A percentile compares a stretch with the other conserved stretches of the same genome.
phyloP scores from a whole-genome alignment of 1,140 invertebrate species.

The Luehdorfia chinensis region DNA sequence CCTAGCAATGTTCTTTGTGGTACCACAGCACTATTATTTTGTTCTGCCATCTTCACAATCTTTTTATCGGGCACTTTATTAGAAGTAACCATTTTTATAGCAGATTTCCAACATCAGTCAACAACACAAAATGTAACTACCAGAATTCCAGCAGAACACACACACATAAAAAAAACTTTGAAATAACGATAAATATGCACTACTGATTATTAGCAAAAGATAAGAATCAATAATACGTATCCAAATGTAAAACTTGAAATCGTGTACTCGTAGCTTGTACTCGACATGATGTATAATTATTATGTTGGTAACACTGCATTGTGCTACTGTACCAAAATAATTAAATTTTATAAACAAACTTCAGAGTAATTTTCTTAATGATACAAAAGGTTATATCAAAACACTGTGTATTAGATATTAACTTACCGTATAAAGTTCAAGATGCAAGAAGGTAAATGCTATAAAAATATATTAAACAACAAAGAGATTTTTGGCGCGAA shows the following conservation, averaged over 20 bases:
- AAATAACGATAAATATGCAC: not conserved
- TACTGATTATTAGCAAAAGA: conserved; percentile 10
- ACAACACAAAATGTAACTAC: conserved; percentile 24
- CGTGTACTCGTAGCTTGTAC: conserved; percentile 2
- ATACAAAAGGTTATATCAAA: not conserved
- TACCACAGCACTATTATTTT: conserved; percentile 51
- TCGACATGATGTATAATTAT: conserved; percentile 21
- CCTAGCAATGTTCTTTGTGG: conserved; percentile 71
- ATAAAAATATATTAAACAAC: not conserved
- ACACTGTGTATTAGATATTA: not conserved
- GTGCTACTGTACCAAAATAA: conserved; percentile 11
- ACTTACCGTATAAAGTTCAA: conserved; percentile 4
- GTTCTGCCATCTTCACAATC: conserved; percentile 67
- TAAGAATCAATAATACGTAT: conserved; percentile 20
- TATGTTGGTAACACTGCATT: conserved; percentile 43
- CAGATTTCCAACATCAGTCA: conserved; percentile 38
- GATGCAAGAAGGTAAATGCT: not conserved
- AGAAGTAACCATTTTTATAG: conserved; percentile 71
- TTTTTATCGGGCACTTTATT: conserved; percentile 69
- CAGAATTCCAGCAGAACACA: conserved; percentile 15
- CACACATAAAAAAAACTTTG: not conserved
- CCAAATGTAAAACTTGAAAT: conserved; percentile 16
- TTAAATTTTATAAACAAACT: too few relatives aligned
- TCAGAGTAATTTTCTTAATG: too few relatives aligned
- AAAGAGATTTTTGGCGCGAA: conserved; percentile 11